Evolutionary conservation across 92 coral and sea anemone species (phyloP), one percentile per base, ranked within the genome.

Genomic region (Blastomussa wellsi): DNA sequence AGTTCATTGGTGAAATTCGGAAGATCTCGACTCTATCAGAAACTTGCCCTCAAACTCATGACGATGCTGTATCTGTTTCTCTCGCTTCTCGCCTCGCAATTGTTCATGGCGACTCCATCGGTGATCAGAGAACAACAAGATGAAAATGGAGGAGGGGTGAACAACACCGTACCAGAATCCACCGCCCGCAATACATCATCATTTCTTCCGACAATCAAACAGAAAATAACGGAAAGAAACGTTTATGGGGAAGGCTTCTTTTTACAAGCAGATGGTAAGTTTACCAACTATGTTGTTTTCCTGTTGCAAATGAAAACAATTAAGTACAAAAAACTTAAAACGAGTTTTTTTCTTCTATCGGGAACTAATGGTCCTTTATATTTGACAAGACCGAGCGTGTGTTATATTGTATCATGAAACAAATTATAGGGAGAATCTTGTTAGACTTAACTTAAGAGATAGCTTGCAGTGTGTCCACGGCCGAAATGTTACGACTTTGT

Each of bases 81-180:
- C 8, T 79, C 73, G 39, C 74, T 79, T 39, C 29, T 79, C 9
- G 72, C n/a, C 39, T 62, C 83, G 14, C 83, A 64, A 19, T 38
- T 28, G 22, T 65, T 38, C 83, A 2, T 64, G 28, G 74, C 19
- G 55, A 62, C 72, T 71, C 22, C 83, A 62, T n/a, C n/a, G 13
- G 83, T 24, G n/a, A 79, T 79, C 52, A 35, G n/a, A 10, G 38
- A 79, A 64, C 57, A 41, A 78, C 53, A 11, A 3, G 19, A 10
- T 29, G 20, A 6, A 14, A 60, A 10, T 26, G 14, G 48, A n/a
- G 49, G 29, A 42, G 74, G 41, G 15, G 28, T 20, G 24, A 64
- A 62, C 72, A 79, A 62, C 28, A 22, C 55, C 9, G 14, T 5
- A 14, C 31, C 31, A 11, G 65, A 51, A 53, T 15, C 67, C 22